A percentile compares a stretch with the other conserved stretches of the same genome.
Evolutionary conservation across 2,797 vertebrate genomes (phyloP).

Genomic region (Acipenser transmontanus): DNA sequence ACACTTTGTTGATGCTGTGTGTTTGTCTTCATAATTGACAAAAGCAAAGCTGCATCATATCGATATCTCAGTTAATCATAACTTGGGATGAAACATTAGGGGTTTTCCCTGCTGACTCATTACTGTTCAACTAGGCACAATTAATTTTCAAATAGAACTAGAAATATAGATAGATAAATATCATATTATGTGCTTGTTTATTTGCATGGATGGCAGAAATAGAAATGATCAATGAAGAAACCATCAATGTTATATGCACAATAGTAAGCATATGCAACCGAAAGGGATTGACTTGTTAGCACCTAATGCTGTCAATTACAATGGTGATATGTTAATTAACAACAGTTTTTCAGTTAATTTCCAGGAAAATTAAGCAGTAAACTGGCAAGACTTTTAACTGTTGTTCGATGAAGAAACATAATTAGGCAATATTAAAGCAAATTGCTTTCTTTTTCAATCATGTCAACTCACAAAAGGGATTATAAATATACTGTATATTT

Average conservation of each 20-base stretch:
- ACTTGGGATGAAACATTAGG: constrained; percentile 21
- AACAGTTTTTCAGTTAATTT: not conserved
- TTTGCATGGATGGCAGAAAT: constrained; percentile 19
- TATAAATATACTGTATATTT: too few relatives aligned
- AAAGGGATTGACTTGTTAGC: not conserved
- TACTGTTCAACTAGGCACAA: constrained; percentile 17
- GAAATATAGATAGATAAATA: constrained; percentile 1
- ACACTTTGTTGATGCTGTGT: constrained; percentile 1
- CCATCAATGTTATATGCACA: constrained; percentile 15
- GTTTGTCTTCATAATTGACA: constrained; percentile 36
- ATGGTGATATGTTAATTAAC: not conserved
- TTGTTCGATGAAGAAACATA: too few relatives aligned
- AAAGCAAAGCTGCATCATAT: constrained; percentile 21
- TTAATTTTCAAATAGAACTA: constrained; percentile 23
- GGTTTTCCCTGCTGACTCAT: constrained; percentile 13
- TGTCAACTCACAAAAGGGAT: too few relatives aligned
- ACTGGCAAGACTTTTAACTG: too few relatives aligned
- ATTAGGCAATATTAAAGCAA: too few relatives aligned
- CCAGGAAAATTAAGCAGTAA: not conserved
- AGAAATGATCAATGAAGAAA: constrained; percentile 25
- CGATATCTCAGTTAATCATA: constrained; percentile 37
- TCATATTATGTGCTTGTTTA: not conserved
- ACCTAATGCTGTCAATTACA: not conserved
- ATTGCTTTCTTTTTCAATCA: too few relatives aligned
- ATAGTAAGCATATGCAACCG: not conserved